Percentiles rank a stretch among this genome's conserved stretches.
Evolutionary conservation across 2,797 vertebrate genomes (phyloP).

Genomic region (Pterois miles): DNA sequence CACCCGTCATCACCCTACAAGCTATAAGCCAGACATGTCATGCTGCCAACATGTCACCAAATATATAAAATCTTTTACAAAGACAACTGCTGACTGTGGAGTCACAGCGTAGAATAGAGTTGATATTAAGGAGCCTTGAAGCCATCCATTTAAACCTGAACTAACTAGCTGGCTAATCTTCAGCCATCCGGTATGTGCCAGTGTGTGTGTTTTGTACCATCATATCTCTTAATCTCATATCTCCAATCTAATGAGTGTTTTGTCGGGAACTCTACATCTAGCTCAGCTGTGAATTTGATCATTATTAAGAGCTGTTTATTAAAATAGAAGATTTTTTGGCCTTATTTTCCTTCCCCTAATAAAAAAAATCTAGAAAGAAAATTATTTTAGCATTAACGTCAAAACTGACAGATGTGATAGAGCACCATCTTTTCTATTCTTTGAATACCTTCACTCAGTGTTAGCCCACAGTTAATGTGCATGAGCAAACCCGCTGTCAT

Average conservation of each 20-base stretch:
- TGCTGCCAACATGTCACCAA: not conserved
- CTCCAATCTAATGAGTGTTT: not conserved
- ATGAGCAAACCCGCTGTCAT: conserved; percentile 35
- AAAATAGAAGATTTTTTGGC: not conserved
- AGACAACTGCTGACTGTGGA: not conserved
- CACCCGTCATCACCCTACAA: not conserved
- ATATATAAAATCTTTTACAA: not conserved
- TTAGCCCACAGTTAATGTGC: conserved; percentile 30
- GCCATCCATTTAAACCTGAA: conserved; percentile 1
- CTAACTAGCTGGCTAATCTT: not conserved
- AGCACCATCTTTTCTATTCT: not conserved
- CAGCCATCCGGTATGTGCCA: no score
- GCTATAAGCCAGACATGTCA: not conserved
- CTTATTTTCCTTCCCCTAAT: not conserved
- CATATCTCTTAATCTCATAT: not conserved
- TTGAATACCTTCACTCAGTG: not conserved
- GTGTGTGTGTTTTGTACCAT: not conserved
- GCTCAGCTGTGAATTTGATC: not conserved
- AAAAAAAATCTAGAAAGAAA: not conserved
- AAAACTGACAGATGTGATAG: not conserved
- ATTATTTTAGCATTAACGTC: not conserved
- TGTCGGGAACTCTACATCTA: not conserved
- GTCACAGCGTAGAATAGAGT: not conserved
- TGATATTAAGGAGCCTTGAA: conserved; percentile 1
- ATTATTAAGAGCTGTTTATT: not conserved